Base-by-base conservation (phyloP, 2,888 invertebrate genomes). In the Perizoma flavofasciatum region DNA sequence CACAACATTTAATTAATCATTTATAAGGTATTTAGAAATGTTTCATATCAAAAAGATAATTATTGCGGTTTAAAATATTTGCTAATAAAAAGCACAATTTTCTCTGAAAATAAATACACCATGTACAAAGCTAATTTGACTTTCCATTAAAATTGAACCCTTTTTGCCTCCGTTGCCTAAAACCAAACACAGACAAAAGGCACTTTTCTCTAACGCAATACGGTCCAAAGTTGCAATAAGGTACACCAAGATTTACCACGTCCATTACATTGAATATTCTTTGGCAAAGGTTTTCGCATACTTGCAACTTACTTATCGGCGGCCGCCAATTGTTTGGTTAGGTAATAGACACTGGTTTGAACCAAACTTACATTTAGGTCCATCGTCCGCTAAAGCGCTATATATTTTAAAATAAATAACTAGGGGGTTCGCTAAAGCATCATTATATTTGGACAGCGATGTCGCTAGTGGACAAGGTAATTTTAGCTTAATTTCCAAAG, bases 241-340 rank as follows among this genome's bases (percentile, higher is more conserved):
- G 10, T 51, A 22, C 11, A n/a, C 37, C 11, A 53, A 61, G 59
- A 63, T 56, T 63, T 50, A 66, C 53, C 50, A 43, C 48, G 51
- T 63, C 55, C 34, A 54, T 56, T 62, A 55, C 55, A 59, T 52
- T 63, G 56, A 54, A 63, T 61, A 62, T 58, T 62, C 58, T 62
- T 62, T 62, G 58, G 62, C 55, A 50, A 54, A 63, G 59, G 59
- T 66, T 64, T 73, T 73, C 74, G 68, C 73, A 73, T 70, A 75
- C 79, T 78, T 76, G 84, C 86, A 83, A 82, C 79, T 84, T 83
- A 82, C 80, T 83, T 89, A 89, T 90, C 89, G 74, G 79, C 61
- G 39, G 55, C 66, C 66, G 63, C 86, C 89, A 88, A 86, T 79
- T 89, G 90, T 90, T 90, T 90, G 86, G 77, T 87, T 88, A 89